Percentiles rank a stretch among this genome's conserved stretches.
Conservation (phyloP, 1,140 invertebrate species). For the Hycleus cichorii region DNA sequence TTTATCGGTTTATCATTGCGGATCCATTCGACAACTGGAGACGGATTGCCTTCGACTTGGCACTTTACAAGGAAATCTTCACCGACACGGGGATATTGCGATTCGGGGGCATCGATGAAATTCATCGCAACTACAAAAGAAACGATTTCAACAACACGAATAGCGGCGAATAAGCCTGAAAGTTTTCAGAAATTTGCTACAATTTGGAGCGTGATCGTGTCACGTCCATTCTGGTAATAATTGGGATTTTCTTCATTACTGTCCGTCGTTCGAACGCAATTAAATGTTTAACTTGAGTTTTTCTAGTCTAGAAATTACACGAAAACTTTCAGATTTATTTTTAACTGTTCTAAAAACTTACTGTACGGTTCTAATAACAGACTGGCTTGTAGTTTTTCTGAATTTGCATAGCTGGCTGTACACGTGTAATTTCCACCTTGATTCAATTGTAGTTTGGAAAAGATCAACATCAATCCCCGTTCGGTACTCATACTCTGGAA, state of each 20-base stretch:
- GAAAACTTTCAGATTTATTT: too few relatives aligned
- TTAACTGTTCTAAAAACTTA: conserved; percentile 42
- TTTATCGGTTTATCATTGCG: conserved; percentile 57
- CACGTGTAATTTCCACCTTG: conserved; percentile 80
- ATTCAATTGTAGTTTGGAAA: conserved; percentile 62
- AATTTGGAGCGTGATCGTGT: too few relatives aligned
- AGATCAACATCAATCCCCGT: conserved; percentile 60
- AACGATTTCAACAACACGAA: conserved; percentile 9
- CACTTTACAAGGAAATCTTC: conserved; percentile 73
- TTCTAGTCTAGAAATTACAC: too few relatives aligned
- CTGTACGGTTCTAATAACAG: conserved; percentile 68
- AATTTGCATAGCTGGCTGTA: conserved; percentile 65
- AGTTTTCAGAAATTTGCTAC: too few relatives aligned
- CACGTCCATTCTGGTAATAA: too few relatives aligned
- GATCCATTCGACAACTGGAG: conserved; percentile 76
- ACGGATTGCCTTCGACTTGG: conserved; percentile 74
- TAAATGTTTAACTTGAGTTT: too few relatives aligned
- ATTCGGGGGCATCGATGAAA: conserved; percentile 74
- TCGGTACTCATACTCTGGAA: conserved; percentile 33
- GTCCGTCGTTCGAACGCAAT: too few relatives aligned
- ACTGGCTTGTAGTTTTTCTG: conserved; percentile 52
- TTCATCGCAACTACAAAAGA: conserved; percentile 67
- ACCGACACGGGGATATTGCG: conserved; percentile 74
- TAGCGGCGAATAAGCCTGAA: not conserved
- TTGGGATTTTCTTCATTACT: too few relatives aligned